Evolutionary conservation across 2,888 invertebrate genomes (phyloP), one percentile per base, ranked within the genome.

Genomic region (Caenorhabditis auriculariae): DNA sequence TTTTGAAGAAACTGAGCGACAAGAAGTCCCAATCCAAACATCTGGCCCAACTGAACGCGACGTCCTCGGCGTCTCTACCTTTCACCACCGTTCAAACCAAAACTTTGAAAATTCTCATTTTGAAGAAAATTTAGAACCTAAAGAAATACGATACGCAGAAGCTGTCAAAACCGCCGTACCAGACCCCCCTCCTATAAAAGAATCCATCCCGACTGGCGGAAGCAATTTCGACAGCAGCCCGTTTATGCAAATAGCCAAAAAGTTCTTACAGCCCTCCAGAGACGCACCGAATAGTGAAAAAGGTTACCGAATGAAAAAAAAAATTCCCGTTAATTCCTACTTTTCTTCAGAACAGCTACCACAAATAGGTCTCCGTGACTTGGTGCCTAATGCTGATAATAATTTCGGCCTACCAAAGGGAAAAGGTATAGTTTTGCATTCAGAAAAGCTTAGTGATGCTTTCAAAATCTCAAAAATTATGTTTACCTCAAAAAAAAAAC

Each of bases 391-490:
- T 7, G 72, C 77, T 6, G 65, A 66, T 24, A 60, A 61, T 19
- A 79, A 79, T 54, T 79, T 79, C 47, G 80, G 80, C 1, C 45
- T 79, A 35, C 71, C 69, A 26, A 71, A 69, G 43, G 79, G 79
- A 17, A 70, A 75, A 55, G 78, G 76, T 77, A 29, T n/a, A 56
- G 12, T 17, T 21, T 4, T 23, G 24, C 27, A 2, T 12, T n/a
- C n/a, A 9, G 23, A 17, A 9, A 9, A 15, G 15, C 15, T 24
- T 6, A 41, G 15, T 7, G 26, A 4, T 5, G 21, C 27, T 4
- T 43, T 43, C n/a, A n/a, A n/a, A n/a, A n/a, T n/a, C n/a, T n/a
- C n/a, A n/a, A n/a, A n/a, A n/a, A n/a, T n/a, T n/a, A n/a, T n/a
- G n/a, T n/a, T n/a, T n/a, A n/a, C n/a, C n/a, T n/a, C n/a, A n/a